A percentile compares a stretch with the other conserved stretches of the same genome.
Conservation (phyloP, 2,797 vertebrate species). For the Pitangus sulphuratus region DNA sequence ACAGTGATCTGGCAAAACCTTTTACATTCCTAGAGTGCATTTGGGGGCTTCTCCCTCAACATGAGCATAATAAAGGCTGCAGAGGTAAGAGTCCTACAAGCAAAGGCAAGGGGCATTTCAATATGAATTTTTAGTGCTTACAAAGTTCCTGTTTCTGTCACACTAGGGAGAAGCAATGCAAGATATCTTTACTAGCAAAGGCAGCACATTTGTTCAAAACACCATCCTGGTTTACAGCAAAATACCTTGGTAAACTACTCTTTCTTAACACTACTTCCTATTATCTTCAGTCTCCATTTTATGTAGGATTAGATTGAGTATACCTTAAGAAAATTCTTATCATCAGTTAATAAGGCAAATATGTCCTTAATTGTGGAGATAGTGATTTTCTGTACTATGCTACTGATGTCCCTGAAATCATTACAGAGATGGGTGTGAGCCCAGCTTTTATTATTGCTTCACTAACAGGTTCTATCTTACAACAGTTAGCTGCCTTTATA, state of each 20-base stretch:
- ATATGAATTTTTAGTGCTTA: neutral
- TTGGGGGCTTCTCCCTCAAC: neutral
- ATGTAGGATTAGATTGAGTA: neutral
- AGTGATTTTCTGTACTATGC: neutral
- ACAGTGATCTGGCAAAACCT: constrained; percentile 18
- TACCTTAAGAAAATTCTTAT: neutral
- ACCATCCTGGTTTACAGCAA: neutral
- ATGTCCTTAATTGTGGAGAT: neutral
- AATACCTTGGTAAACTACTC: neutral
- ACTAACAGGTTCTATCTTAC: neutral
- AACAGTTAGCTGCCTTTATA: neutral
- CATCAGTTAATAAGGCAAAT: neutral
- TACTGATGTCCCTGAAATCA: neutral
- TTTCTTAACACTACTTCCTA: neutral
- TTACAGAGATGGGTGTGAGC: neutral
- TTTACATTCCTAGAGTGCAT: neutral
- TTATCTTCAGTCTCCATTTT: neutral
- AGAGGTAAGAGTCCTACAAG: constrained; percentile 1
- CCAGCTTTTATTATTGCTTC: neutral
- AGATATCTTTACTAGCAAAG: neutral
- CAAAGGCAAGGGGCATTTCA: neutral
- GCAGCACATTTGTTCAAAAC: neutral
- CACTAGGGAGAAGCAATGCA: neutral
- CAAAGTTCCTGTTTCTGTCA: neutral
- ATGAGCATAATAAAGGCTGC: neutral